Percentiles rank a stretch among this genome's conserved stretches.
phyloP scores from a whole-genome alignment of 2,797 vertebrate genomes.

The Darevskia nairensis region DNA sequence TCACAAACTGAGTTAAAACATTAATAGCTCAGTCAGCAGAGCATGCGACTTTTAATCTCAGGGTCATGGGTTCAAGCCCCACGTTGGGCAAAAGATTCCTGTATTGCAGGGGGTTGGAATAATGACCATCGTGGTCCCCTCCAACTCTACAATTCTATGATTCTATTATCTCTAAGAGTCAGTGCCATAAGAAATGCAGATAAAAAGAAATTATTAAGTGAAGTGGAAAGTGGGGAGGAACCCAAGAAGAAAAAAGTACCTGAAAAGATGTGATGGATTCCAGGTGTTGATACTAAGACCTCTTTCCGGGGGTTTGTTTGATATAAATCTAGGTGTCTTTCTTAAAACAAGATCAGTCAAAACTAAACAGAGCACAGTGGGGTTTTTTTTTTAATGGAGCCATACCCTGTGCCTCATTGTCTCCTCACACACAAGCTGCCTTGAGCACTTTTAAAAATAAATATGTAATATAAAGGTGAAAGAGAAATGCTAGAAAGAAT shows the following conservation, averaged over 20 bases:
- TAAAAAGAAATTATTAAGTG: conserved; percentile 9
- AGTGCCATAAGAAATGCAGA: not conserved
- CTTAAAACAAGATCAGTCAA: conserved; percentile 11
- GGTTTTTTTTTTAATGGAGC: not conserved
- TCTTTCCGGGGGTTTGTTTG: conserved; percentile 55
- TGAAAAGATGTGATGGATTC: conserved; percentile 57
- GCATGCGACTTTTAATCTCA: too few relatives aligned
- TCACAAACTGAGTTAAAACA: not conserved
- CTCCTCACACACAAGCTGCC: not conserved
- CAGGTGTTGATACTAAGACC: conserved; percentile 67
- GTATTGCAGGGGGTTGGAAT: too few relatives aligned
- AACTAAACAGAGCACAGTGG: conserved; percentile 24
- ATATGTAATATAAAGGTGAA: not conserved
- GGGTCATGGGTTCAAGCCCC: too few relatives aligned
- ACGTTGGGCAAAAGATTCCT: too few relatives aligned
- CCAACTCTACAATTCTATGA: too few relatives aligned
- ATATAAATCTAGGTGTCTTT: conserved; percentile 55
- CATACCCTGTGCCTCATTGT: not conserved
- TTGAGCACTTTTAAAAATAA: not conserved
- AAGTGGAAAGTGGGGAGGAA: conserved; percentile 17
- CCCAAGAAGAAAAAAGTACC: conserved; percentile 46
- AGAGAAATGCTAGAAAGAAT: not conserved
- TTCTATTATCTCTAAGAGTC: not conserved
- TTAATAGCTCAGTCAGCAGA: not conserved
- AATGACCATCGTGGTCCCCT: too few relatives aligned